Percentiles rank a stretch among this genome's conserved stretches.
Conservation (phyloP, 2,888 invertebrate species). For the Drosophila histrio region DNA sequence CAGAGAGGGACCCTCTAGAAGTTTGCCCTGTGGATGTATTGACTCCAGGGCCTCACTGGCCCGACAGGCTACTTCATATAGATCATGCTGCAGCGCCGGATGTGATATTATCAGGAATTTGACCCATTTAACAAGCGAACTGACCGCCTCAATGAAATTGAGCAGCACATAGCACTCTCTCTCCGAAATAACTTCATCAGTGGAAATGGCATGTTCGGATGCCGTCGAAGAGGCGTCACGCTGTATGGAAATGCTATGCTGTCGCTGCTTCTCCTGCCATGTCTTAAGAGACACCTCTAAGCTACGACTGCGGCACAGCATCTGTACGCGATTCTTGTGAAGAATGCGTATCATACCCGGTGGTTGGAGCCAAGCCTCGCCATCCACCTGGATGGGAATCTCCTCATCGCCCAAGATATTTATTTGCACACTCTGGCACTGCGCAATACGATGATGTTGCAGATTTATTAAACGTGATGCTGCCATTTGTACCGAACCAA, state of each 20-base stretch:
- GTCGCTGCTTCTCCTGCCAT: constrained; percentile 93
- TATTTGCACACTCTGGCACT: constrained; percentile 97
- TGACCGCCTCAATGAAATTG: constrained; percentile 92
- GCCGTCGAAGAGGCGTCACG: constrained; percentile 84
- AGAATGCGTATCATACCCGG: constrained; percentile 98
- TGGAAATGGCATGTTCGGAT: constrained; percentile 81
- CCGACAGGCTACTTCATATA: constrained; percentile 90
- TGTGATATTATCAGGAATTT: constrained; percentile 88
- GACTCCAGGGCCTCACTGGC: constrained; percentile 89
- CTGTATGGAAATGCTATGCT: constrained; percentile 85
- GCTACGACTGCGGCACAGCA: constrained; percentile 95
- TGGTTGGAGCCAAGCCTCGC: constrained; percentile 99
- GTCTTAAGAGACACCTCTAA: constrained; percentile 94
- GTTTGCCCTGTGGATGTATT: constrained; percentile 92
- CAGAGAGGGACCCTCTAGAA: constrained; percentile 90
- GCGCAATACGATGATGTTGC: constrained; percentile 98
- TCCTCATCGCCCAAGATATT: constrained; percentile 96
- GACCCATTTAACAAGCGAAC: constrained; percentile 94
- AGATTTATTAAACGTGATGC: constrained; percentile 97
- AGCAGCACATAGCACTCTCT: constrained; percentile 86
- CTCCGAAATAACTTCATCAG: constrained; percentile 85
- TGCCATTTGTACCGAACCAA: constrained; percentile 99
- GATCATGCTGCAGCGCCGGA: constrained; percentile 88
- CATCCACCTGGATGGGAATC: constrained; percentile 98
- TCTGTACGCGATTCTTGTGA: constrained; percentile 98